Percentiles rank a stretch among this genome's conserved stretches.
phyloP scores from a whole-genome alignment of 2,888 invertebrate genomes.

The Synergus japonicus region DNA sequence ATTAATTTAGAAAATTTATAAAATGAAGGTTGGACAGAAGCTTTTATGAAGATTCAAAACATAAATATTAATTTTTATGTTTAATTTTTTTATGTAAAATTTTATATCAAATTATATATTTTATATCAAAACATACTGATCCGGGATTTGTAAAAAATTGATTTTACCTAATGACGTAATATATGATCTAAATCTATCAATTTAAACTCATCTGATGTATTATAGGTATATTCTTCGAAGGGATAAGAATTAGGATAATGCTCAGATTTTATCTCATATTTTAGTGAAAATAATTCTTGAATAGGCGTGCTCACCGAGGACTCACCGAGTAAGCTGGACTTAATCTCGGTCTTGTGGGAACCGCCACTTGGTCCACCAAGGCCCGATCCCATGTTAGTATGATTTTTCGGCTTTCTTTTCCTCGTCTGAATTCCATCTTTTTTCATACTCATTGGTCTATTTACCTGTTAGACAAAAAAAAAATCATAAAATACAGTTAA shows the following conservation, averaged over 20 bases:
- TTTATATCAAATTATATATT: no score
- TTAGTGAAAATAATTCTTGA: constrained; percentile 35
- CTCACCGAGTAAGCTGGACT: constrained; percentile 75
- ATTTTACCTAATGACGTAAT: not conserved
- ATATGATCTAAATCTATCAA: not conserved
- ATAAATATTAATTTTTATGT: not conserved
- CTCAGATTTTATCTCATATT: not conserved
- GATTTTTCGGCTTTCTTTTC: constrained; percentile 92
- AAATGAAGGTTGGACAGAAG: no score
- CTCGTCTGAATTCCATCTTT: constrained; percentile 99
- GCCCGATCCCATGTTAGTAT: constrained; percentile 66
- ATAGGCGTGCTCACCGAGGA: constrained; percentile 70
- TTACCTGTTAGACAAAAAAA: constrained; percentile 82
- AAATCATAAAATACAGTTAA: not conserved
- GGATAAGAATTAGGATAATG: not conserved
- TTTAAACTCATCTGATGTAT: constrained; percentile 16
- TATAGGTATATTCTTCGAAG: not conserved
- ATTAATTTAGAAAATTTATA: not conserved
- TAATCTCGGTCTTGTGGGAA: constrained; percentile 73
- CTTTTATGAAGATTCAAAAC: not conserved
- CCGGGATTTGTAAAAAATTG: not conserved
- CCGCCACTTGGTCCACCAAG: constrained; percentile 69
- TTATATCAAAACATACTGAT: not conserved
- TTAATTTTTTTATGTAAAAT: no score
- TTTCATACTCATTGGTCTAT: constrained; percentile 97